Evolutionary conservation across 2,888 invertebrate species (phyloP), one percentile per base, ranked within the genome.

Genomic region (Sicus ferrugineus): DNA sequence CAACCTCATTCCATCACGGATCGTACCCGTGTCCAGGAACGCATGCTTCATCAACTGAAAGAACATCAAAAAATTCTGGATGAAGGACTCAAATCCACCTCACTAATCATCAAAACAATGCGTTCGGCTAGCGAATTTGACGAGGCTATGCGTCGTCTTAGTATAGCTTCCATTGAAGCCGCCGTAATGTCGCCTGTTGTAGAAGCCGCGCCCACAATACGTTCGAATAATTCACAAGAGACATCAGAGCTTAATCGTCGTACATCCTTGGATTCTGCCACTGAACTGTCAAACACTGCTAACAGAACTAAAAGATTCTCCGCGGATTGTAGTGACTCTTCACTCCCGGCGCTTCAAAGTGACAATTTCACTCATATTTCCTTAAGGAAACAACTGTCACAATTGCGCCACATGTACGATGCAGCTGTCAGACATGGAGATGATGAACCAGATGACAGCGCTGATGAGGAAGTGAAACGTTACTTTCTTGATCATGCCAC

Each of bases 391-490:
- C 85, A 54, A 3, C 2, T 26, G 9, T 80, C 83, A 2, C 83
- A 85, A 26, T 61, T 85, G 64, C 75, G 83, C 2, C 75, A 82
- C 2, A 77, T 86, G 38, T 84, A 85, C 69, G 85, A 86, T 62
- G 80, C 80, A 5, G 81, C 83, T 6, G 80, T 80, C 3, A 81
- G 84, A 65, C 87, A 87, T 70, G 74, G 75, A 48, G 83, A 81
- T 68, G 88, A 84, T 38, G 85, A 87, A 70, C 79, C 79, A 23
- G 83, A 80, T 63, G 89, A 86, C 46, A 86, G 86, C 67, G 89
- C 89, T 4, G 90, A 90, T 76, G 89, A 89, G 77, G 89, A 90
- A 79, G 90, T 90, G 0, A 87, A 89, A 75, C 86, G 86, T 3
- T 86, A 89, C 77, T 88, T 89, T 85, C 85, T 85, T 48, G 79